Evolutionary conservation across 2,888 invertebrate species (phyloP), one percentile per base, ranked within the genome.

Genomic region (Diachrysia chrysitis): DNA sequence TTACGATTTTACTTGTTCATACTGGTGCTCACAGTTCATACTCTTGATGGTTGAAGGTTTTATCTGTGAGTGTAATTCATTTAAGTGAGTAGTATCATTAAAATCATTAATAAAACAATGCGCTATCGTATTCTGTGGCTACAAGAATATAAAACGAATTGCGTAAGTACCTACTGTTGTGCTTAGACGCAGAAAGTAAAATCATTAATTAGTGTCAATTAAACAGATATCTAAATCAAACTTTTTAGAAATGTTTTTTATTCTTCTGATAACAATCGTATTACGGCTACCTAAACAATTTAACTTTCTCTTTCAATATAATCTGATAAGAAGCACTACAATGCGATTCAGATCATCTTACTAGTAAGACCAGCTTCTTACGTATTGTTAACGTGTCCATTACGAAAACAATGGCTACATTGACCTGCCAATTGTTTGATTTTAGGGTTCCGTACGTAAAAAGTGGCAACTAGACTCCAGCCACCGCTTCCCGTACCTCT

Each of bases 271-370:
- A 72, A 21, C 51, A 62, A 79, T 81, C 78, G 56, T 57, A 66
- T 65, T 66, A 53, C 58, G 10, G 55, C 54, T 73, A 54, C 25
- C 58, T 64, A 58, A 74, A 78, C 69, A 69, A 62, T 71, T 75
- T 37, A 76, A 63, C 83, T 81, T 83, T 81, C 81, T 58, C 81
- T 58, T 77, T 80, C 63, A 80, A 64, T 73, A 68, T 53, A 6
- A n/a, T 7, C n/a, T 42, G 70, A 80, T 82, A 76, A 14, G 7
- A 79, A 81, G 62, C n/a, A 60, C 51, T 58, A 69, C 55, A 68
- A 64, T 63, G 32, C 54, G 58, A 65, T 58, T 58, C 35, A 54
- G 70, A 69, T 56, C 55, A 63, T 35, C 25, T 35, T 46, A 55
- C 21, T 65, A 56, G 57, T 58, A 56, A 69, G 42, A 66, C 54